Evolutionary conservation across 2,797 vertebrate genomes (phyloP).

Genomic region (Poecilia wingei): DNA sequence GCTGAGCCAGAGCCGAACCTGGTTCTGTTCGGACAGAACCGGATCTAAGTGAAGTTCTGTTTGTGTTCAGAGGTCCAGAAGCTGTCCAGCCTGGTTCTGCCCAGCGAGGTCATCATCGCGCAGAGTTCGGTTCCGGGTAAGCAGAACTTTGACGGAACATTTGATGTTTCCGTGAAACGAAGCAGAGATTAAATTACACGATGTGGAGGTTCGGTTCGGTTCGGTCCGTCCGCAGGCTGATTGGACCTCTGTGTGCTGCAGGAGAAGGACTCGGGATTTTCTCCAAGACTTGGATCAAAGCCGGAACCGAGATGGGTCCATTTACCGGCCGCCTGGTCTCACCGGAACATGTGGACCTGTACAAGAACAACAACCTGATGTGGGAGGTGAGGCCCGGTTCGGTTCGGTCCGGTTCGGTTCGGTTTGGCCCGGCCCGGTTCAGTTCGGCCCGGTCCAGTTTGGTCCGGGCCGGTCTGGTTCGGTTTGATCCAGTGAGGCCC

Average conservation of each 20-base stretch:
- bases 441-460: too few relatives aligned
- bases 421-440: too few relatives aligned
- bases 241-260: conserved; percentile 12
- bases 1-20: neutral
- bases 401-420: neutral
- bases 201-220: neutral
- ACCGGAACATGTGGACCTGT: conserved; percentile 93
- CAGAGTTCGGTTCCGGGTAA: conserved; percentile 90
- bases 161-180: neutral
- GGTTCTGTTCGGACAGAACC: too few relatives aligned
- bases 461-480: too few relatives aligned
- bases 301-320: conserved; percentile 96
- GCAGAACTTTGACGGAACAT: neutral
- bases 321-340: conserved; percentile 94
- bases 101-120: conserved; percentile 94
- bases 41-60: neutral
- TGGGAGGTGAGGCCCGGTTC: conserved; percentile 85
- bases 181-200: neutral
- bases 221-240: neutral
- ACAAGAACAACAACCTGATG: conserved; percentile 99
- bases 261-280: conserved; percentile 96
- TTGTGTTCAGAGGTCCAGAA: conserved; percentile 90
- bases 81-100: conserved; percentile 92
- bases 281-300: conserved; percentile 98
- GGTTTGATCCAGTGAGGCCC: too few relatives aligned